phyloP scores from a whole-genome alignment of 2,888 invertebrate genomes.

The Drosophila picticornis region DNA sequence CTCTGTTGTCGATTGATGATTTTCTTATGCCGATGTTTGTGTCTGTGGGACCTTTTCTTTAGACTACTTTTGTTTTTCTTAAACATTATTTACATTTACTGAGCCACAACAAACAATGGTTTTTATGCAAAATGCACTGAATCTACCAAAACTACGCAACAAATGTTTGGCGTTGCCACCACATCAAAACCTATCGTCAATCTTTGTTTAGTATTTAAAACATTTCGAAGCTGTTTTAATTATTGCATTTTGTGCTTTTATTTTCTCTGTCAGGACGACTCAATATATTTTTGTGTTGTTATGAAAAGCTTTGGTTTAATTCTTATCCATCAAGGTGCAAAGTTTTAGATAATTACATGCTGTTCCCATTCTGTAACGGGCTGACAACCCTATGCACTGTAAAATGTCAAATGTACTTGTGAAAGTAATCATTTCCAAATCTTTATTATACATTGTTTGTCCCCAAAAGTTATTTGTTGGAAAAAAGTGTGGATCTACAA shows the following conservation, averaged over 20 bases:
- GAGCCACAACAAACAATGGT: neutral
- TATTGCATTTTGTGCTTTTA: neutral
- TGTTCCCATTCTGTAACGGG: neutral
- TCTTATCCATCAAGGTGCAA: neutral
- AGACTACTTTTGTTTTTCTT: conserved; percentile 10
- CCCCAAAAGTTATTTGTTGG: conserved; percentile 34
- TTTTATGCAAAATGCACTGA: neutral
- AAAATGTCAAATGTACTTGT: conserved; percentile 59
- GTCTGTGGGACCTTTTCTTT: neutral
- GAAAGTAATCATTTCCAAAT: conserved; percentile 61
- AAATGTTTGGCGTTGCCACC: conserved; percentile 42
- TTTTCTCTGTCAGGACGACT: no score
- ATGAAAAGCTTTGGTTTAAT: neutral
- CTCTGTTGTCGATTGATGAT: conserved; percentile 1
- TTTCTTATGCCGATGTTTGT: conserved; percentile 14
- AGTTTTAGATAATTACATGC: neutral
- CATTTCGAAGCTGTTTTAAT: neutral
- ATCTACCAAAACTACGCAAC: conserved; percentile 12
- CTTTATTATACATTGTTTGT: conserved; percentile 48
- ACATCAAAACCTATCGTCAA: neutral
- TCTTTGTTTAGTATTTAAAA: neutral
- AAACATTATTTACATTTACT: conserved; percentile 14
- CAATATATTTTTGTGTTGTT: neutral
- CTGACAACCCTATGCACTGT: conserved; percentile 39
- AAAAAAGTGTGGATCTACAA: conserved; percentile 36